Conservation (phyloP, 64 coral and sea anemone genomes). For the Cladopsammia gracilis region DNA sequence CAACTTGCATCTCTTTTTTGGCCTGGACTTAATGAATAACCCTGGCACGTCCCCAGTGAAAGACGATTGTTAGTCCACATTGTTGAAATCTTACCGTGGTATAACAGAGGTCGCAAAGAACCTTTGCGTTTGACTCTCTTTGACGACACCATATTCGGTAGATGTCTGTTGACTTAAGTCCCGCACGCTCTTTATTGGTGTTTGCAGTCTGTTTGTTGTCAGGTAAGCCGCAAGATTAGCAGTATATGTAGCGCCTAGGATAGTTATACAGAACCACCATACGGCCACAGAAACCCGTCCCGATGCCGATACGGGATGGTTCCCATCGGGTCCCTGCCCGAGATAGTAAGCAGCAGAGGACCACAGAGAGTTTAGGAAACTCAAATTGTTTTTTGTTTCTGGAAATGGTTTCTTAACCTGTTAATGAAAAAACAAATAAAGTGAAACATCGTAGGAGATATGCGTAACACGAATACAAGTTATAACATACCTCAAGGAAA, state of each 20-base stretch:
- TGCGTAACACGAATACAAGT: too few species aligned
- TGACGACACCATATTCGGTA: slow-evolving; percentile 47
- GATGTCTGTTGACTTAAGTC: slow-evolving; percentile 34
- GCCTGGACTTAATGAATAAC: too few species aligned
- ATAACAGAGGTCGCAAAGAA: slow-evolving; percentile 45
- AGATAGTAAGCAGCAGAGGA: slow-evolving; percentile 67
- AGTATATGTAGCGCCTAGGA: slow-evolving; percentile 58
- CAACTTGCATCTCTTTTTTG: too few species aligned
- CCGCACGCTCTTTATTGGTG: slow-evolving; percentile 25
- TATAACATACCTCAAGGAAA: too few species aligned
- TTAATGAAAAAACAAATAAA: background rate
- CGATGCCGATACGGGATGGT: slow-evolving; percentile 59
- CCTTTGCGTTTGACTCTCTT: slow-evolving; percentile 53
- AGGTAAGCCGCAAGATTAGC: slow-evolving; percentile 66
- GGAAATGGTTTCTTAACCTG: slow-evolving; percentile 25
- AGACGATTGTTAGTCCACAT: too few species aligned
- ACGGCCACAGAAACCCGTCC: slow-evolving; percentile 58
- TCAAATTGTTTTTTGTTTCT: slow-evolving; percentile 35
- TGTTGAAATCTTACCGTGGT: background rate
- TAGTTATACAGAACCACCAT: slow-evolving; percentile 68
- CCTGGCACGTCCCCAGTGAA: too few species aligned
- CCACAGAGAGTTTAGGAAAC: slow-evolving; percentile 58
- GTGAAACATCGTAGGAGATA: too few species aligned
- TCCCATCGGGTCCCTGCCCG: slow-evolving; percentile 53
- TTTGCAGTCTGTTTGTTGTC: slow-evolving; percentile 49